Percentiles rank a stretch among this genome's conserved stretches.
These are phyloP conservation scores for Melanotaenia nigrans DNA, from an alignment of 2,797 vertebrate species.

Conservation along the genomic window DNA sequence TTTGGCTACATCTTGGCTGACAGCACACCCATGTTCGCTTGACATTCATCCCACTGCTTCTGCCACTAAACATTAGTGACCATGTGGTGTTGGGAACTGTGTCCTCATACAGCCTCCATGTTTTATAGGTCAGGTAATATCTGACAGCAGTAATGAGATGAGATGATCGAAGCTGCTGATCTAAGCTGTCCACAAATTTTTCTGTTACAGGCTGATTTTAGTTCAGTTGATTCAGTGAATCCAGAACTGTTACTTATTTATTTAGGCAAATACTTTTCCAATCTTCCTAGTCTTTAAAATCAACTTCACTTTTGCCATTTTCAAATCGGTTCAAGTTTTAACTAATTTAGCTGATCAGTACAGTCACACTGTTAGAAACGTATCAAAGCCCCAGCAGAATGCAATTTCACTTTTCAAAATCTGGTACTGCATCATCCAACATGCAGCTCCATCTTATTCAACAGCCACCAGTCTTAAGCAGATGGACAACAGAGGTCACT, in stretches of 20 bases:
- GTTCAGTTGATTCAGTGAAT: background rate
- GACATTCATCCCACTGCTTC: background rate
- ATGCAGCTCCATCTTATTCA: background rate
- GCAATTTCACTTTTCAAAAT: background rate
- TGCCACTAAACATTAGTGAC: background rate
- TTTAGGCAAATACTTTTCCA: background rate
- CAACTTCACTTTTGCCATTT: background rate
- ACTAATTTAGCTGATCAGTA: background rate
- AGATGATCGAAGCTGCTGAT: no score
- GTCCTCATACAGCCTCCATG: background rate
- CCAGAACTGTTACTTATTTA: background rate
- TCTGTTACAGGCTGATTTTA: background rate
- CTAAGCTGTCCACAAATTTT: background rate
- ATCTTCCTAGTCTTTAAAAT: background rate
- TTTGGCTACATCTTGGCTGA: background rate
- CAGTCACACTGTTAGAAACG: background rate
- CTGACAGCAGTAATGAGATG: background rate
- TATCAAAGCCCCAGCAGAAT: background rate
- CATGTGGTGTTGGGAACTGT: background rate
- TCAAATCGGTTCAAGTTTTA: background rate
- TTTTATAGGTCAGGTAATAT: background rate
- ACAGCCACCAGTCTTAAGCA: background rate
- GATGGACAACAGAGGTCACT: conserved; percentile 4
- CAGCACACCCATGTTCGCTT: background rate
- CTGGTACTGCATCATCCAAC: no score